A percentile compares a stretch with the other conserved stretches of the same genome.
These are phyloP conservation scores for Neoniphon sammara DNA, from an alignment of 2,797 vertebrate genomes.

Conservation along the genomic window DNA sequence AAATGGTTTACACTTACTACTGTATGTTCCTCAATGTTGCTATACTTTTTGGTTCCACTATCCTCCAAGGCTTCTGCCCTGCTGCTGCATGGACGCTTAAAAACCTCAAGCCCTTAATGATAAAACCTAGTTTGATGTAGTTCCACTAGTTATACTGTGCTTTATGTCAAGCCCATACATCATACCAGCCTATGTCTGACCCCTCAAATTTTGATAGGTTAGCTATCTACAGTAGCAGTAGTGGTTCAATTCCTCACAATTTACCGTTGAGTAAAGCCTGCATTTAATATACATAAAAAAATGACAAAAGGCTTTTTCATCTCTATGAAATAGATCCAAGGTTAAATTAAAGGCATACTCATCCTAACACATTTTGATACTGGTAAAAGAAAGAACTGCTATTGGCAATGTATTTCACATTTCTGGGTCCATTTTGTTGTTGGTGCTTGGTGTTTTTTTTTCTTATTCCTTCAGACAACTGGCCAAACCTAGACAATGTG, in stretches of 20 bases:
- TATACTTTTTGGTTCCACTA: not conserved
- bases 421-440: not conserved
- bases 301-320: slow-evolving; percentile 17
- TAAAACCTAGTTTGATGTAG: not conserved
- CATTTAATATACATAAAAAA: not conserved
- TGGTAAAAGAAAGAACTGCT: slow-evolving; percentile 1
- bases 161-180: slow-evolving; percentile 1
- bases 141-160: not conserved
- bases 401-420: not conserved
- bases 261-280: slow-evolving; percentile 3
- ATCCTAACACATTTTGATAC: not conserved
- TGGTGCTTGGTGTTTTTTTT: too few relatives aligned
- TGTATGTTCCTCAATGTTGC: not conserved
- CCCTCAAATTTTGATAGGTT: not conserved
- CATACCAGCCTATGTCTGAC: not conserved
- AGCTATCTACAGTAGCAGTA: not conserved
- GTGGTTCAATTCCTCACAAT: not conserved
- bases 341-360: slow-evolving; percentile 5
- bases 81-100: slow-evolving; percentile 20
- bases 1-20: not conserved
- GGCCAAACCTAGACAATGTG: too few relatives aligned
- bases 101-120: slow-evolving; percentile 9
- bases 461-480: too few relatives aligned
- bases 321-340: not conserved
- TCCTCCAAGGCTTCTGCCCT: not conserved